A percentile compares a stretch with the other conserved stretches of the same genome.
Evolutionary conservation across 2,113 vertebrate genomes (phyloP).

Genomic region (Pteruthius melanotis): DNA sequence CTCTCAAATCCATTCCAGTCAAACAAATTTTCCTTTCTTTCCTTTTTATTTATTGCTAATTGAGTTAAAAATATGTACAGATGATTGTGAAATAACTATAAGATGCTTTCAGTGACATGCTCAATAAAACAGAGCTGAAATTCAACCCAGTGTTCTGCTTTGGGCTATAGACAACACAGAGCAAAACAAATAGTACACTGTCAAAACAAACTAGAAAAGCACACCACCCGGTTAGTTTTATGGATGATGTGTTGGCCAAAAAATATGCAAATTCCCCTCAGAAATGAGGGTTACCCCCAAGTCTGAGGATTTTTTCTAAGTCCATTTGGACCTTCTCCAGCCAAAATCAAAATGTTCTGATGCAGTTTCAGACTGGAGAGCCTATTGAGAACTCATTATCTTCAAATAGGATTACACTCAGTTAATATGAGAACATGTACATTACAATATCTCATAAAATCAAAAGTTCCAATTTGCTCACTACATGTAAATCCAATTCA

Average conservation of each 20-base stretch:
- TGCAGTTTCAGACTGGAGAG: slow-evolving; percentile 67
- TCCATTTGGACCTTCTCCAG: slow-evolving; percentile 35
- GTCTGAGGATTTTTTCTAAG: slow-evolving; percentile 53
- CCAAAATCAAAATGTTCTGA: slow-evolving; percentile 67
- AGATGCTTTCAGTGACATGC: not conserved
- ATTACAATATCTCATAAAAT: slow-evolving; percentile 84
- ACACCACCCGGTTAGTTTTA: slow-evolving; percentile 17
- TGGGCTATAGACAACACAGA: slow-evolving; percentile 43
- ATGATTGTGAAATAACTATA: slow-evolving; percentile 7
- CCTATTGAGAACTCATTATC: slow-evolving; percentile 79
- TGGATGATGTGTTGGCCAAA: not conserved
- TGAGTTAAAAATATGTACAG: slow-evolving; percentile 26
- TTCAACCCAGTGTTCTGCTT: slow-evolving; percentile 21
- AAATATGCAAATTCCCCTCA: slow-evolving; percentile 8
- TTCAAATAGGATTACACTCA: slow-evolving; percentile 82
- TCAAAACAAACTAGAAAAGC: slow-evolving; percentile 12
- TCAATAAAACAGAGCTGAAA: slow-evolving; percentile 42
- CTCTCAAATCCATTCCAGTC: slow-evolving; percentile 26
- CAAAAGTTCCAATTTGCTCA: slow-evolving; percentile 83
- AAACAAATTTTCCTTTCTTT: not conserved
- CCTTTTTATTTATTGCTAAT: slow-evolving; percentile 29
- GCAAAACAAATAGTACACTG: slow-evolving; percentile 16
- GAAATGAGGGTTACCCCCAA: not conserved
- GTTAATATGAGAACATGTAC: slow-evolving; percentile 82
- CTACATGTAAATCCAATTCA: slow-evolving; percentile 83